Conservation (phyloP, 2,113 vertebrate genomes). For the Xerus inauris region DNA sequence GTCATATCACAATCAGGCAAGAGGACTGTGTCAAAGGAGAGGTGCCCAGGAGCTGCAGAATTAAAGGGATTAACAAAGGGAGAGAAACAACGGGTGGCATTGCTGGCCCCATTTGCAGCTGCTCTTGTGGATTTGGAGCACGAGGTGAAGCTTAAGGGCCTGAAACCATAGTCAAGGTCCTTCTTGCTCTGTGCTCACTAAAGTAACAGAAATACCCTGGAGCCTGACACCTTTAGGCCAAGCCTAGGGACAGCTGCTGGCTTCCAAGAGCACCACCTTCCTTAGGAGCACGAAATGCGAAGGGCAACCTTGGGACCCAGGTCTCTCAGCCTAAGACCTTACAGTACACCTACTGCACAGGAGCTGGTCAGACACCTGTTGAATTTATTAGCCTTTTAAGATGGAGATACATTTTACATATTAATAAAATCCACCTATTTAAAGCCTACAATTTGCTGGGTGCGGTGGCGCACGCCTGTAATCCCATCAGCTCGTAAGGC, state of each 20-base stretch:
- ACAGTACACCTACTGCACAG: not conserved
- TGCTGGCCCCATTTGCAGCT: slow-evolving; percentile 84
- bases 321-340: not conserved
- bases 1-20: slow-evolving; percentile 73
- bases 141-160: slow-evolving; percentile 77
- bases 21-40: slow-evolving; percentile 35
- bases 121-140: slow-evolving; percentile 84
- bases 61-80: slow-evolving; percentile 80
- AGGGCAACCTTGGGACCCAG: not conserved
- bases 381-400: not conserved
- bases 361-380: not conserved
- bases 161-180: slow-evolving; percentile 83
- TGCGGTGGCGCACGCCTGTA: too few species aligned
- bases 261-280: slow-evolving; percentile 58
- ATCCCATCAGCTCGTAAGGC: too few species aligned
- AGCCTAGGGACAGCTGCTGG: slow-evolving; percentile 80
- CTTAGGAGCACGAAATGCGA: slow-evolving; percentile 48
- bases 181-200: slow-evolving; percentile 77
- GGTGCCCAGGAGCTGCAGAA: slow-evolving; percentile 71
- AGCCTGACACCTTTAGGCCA: slow-evolving; percentile 76
- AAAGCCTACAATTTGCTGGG: not conserved
- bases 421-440: not conserved
- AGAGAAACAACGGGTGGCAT: slow-evolving; percentile 68
- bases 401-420: not conserved
- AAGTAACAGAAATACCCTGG: slow-evolving; percentile 81